phyloP scores from a whole-genome alignment of 2,888 invertebrate species.

The Cephus nigrinus region DNA sequence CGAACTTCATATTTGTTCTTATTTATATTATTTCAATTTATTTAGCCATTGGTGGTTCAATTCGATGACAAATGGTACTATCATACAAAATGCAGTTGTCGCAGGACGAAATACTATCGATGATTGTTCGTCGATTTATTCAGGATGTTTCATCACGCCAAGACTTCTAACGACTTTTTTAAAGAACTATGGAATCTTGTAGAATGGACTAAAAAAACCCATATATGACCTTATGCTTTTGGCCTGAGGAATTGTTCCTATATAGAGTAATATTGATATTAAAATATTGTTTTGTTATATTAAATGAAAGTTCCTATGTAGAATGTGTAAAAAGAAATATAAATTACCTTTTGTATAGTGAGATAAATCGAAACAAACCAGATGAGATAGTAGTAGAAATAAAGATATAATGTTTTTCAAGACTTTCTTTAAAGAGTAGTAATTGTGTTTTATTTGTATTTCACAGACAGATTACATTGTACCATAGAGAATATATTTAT shows the following conservation, averaged over 20 bases:
- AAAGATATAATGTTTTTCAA: background rate
- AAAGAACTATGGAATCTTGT: background rate
- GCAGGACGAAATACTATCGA: slow-evolving; percentile 63
- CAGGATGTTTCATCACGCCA: slow-evolving; percentile 60
- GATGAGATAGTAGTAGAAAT: background rate
- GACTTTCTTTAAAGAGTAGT: background rate
- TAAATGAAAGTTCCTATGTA: background rate
- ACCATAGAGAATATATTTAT: background rate
- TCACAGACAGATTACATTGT: no score
- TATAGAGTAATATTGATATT: background rate
- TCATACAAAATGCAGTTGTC: slow-evolving; percentile 68
- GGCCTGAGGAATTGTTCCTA: background rate
- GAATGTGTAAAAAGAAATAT: background rate
- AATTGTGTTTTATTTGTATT: background rate
- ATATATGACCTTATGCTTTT: background rate
- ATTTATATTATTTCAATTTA: slow-evolving; percentile 1
- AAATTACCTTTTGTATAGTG: no score
- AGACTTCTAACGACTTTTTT: slow-evolving; percentile 38
- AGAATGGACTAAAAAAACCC: background rate
- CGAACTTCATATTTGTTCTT: background rate
- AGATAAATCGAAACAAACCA: background rate
- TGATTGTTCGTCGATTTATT: slow-evolving; percentile 65
- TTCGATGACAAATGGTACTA: slow-evolving; percentile 67
- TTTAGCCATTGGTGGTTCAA: slow-evolving; percentile 67
- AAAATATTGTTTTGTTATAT: background rate